Evolutionary conservation across 35 echinoderm and acorn worm genomes (phyloP).

Genomic region (Lytechinus variegatus): DNA sequence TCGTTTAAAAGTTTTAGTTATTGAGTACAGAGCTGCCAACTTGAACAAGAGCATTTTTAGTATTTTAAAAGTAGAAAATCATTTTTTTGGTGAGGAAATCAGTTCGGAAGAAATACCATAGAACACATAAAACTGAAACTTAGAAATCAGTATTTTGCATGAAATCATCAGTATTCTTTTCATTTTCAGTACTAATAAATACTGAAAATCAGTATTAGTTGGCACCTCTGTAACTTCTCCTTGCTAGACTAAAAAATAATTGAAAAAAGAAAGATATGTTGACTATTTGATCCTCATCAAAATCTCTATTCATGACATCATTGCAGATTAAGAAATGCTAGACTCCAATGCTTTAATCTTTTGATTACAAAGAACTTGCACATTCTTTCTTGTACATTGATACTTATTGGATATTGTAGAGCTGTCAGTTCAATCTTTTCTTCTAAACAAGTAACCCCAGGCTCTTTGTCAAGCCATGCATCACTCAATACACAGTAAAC

Average conservation of each 20-base stretch:
- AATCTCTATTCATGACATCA: background rate
- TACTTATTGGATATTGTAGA: background rate
- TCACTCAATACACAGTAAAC: background rate
- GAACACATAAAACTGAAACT: too few relatives aligned
- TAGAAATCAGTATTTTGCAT: too few relatives aligned
- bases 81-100: too few relatives aligned
- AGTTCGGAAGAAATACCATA: too few relatives aligned
- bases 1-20: too few relatives aligned
- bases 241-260: background rate
- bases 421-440: background rate
- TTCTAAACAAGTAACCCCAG: background rate
- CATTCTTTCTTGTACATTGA: background rate
- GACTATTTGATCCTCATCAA: background rate
- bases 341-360: background rate
- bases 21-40: too few relatives aligned
- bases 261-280: background rate
- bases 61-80: too few relatives aligned
- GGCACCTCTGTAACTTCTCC: too few relatives aligned
- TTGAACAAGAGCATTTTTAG: too few relatives aligned
- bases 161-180: too few relatives aligned
- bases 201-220: too few relatives aligned
- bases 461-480: background rate
- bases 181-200: too few relatives aligned
- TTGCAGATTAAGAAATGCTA: background rate
- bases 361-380: background rate